A percentile compares a stretch with the other conserved stretches of the same genome.
phyloP scores from a whole-genome alignment of 2,113 vertebrate species.

The Ameiurus melas region DNA sequence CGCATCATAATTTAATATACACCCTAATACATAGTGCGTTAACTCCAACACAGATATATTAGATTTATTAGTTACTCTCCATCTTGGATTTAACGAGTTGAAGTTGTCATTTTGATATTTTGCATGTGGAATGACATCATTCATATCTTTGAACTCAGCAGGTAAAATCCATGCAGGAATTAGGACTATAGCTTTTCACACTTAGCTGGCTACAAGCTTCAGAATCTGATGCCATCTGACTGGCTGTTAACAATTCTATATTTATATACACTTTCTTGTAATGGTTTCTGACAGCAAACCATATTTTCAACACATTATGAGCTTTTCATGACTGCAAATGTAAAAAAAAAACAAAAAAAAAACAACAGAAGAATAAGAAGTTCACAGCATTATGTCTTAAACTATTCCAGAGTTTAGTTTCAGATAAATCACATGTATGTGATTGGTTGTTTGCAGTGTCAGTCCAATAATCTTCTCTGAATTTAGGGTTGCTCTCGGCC shows the following conservation, averaged over 20 bases:
- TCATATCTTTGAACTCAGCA: not conserved
- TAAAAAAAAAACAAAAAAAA: not conserved
- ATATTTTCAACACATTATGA: not conserved
- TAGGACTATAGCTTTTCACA: not conserved
- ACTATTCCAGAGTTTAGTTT: not conserved
- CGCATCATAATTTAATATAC: not conserved
- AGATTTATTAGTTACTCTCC: not conserved
- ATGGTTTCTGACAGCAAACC: not conserved
- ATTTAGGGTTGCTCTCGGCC: not conserved
- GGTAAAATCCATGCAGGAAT: not conserved
- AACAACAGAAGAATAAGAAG: not conserved
- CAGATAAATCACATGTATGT: not conserved
- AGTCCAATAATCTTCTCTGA: not conserved
- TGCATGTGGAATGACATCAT: not conserved
- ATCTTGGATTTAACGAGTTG: not conserved
- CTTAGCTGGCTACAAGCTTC: not conserved
- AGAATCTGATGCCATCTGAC: not conserved
- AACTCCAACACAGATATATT: not conserved
- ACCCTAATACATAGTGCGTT: not conserved
- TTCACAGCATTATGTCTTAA: not conserved
- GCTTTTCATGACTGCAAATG: not conserved
- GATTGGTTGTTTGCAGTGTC: not conserved
- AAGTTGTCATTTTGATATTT: not conserved
- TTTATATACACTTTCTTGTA: not conserved
- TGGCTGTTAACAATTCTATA: not conserved